Base-by-base conservation (phyloP, 2,113 vertebrate genomes). In the Drymodes brunneopygia region DNA sequence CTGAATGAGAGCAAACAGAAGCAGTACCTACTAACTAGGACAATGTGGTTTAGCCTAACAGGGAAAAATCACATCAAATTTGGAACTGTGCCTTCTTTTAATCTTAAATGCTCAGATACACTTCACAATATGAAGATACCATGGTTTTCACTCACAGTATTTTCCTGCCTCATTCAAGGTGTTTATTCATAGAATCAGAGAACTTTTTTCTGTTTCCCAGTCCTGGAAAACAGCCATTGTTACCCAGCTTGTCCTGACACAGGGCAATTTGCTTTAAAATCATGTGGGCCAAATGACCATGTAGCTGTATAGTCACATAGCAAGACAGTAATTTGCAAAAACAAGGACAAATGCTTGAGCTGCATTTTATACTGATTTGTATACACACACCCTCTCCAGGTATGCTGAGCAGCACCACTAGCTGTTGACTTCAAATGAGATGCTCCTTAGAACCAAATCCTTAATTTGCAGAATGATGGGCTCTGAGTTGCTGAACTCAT, bases 311-410 rank as follows among this genome's bases (percentile, higher is more conserved):
- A 57, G 19, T 38, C 25, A 50, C 6, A 5, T 15, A 77, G 45
- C n/a, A 72, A 88, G 42, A 62, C 7, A 88, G 35, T 11, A 82
- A 69, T 66, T 42, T 70, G 15, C 44, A 90, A 86, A 90, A 45
- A 1, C 29, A 86, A 44, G 12, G 81, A 61, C 7, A 50, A 64
- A 75, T 71, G 65, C 17, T 44, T 44, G 38, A 45, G 4, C 35
- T 86, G 38, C 12, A 11, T 83, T 91, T 93, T 83, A 35, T 53
- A 61, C 21, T n/a, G 36, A 56, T 73, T 53, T 53, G 40, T 44
- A 27, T 4, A 35, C 2, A 27, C 2, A 28, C 12, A 36, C 1
- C 5, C 3, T 6, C 42, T 33, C 2, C 0, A 85, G 22, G 27
- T 62, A 21, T 65, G 42, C 36, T 81, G 31, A 77, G 51, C 33